Percentiles rank a stretch among this genome's conserved stretches.
phyloP scores from a whole-genome alignment of 2,113 vertebrate genomes.

The Ptilorrhoa leucosticta region DNA sequence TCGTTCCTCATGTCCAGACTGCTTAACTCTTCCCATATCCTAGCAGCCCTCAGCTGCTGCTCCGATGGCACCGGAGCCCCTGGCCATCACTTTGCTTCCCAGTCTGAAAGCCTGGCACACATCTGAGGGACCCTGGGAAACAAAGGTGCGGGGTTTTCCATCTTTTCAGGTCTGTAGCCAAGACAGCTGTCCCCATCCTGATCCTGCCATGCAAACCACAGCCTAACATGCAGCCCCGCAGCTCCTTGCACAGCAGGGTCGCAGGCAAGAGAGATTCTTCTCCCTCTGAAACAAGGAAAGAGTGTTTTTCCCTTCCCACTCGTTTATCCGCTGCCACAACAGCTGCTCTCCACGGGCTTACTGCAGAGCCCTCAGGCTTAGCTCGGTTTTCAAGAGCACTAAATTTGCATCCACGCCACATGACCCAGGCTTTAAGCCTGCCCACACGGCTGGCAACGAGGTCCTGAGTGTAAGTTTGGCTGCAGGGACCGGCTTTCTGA shows the following conservation, averaged over 20 bases:
- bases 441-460: background rate
- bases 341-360: background rate
- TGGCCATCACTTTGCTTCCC: background rate
- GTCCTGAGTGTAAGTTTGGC: background rate
- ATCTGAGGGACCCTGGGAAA: background rate
- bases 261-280: background rate
- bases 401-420: background rate
- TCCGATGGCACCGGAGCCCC: background rate
- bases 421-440: background rate
- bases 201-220: background rate
- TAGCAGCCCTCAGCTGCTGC: background rate
- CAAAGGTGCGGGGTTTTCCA: rapidly evolving
- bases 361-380: background rate
- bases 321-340: background rate
- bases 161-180: background rate
- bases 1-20: background rate
- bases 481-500: background rate
- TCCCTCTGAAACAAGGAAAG: background rate
- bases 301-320: background rate
- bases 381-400: background rate
- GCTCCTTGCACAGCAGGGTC: background rate
- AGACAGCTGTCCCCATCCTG: background rate
- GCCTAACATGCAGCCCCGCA: background rate
- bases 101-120: background rate
- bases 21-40: slow-evolving; percentile 25